Base-by-base conservation (phyloP, 2,888 invertebrate genomes). In the Orthonychiurus folsomi region DNA sequence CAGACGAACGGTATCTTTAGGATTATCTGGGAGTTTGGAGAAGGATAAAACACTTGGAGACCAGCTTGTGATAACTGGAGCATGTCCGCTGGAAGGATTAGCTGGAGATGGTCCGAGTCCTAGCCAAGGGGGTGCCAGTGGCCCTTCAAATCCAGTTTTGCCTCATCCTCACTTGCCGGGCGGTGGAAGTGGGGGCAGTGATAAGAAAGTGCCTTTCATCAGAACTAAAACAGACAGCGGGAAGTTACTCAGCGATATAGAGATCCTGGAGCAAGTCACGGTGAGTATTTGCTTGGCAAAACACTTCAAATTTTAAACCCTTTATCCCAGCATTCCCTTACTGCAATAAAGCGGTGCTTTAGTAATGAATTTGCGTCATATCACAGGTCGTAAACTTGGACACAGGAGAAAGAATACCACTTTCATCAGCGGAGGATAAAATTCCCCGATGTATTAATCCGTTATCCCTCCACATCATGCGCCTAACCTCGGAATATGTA, bases 401-500 rank as follows among this genome's bases (percentile, higher is more conserved):
- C 74, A 82, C 82, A 74, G 92, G 95, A 1, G 95, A 95, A 78
- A 84, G 89, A 72, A 87, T 95, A 73, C 93, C 95, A n/a, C 80
- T 96, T 64, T 93, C 92, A 76, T 87, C 89, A 74, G 94, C 95
- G 1, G 95, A 95, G 76, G 93, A 94, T 76, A 92, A 92, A 78
- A 79, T 92, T 69, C 92, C 92, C 0, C 87, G 88, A 75, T 89
- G 92, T 77, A 87, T 93, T 76, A 95, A 96, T 81, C 96, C 95
- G 2, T 81, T 96, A 63, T 92, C 93, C 23, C 80, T 95, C 70
- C 95, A 96, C 78, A 94, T 96, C 76, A 92, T 95, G 86, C 82
- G 93, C 65, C 80, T 93, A 63, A 93, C 93, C 0, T 90, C 92
- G 0, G 92, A 94, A 79, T 94, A 92, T 77, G 88, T 89, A 15